Conservation (phyloP, 2,888 invertebrate species). For the Amorpha juglandis region DNA sequence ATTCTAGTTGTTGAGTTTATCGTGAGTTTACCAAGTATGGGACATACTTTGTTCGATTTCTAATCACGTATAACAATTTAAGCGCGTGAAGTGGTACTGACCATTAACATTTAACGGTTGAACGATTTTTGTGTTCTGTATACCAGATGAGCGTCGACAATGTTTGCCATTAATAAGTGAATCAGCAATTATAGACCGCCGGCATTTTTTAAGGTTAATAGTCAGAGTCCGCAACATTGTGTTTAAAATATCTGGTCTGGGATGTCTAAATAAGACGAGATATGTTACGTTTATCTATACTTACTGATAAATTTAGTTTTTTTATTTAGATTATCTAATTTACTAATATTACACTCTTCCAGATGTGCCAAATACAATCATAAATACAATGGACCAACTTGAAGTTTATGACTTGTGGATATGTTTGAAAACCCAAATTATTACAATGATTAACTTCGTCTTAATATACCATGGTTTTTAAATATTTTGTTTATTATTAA, state of each 20-base stretch:
- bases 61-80: slow-evolving; percentile 3
- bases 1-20: not conserved
- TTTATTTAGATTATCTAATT: slow-evolving; percentile 30
- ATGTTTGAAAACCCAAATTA: too few relatives aligned
- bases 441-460: too few relatives aligned
- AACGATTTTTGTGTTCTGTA: slow-evolving; percentile 47
- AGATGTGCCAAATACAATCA: not conserved
- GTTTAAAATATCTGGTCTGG: slow-evolving; percentile 3
- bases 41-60: not conserved
- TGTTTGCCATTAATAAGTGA: slow-evolving; percentile 71
- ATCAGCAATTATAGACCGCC: slow-evolving; percentile 71
- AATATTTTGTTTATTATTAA: too few relatives aligned
- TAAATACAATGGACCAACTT: too few relatives aligned
- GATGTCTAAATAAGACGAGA: slow-evolving; percentile 1
- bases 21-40: not conserved
- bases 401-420: slow-evolving; percentile 8
- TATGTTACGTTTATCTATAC: slow-evolving; percentile 15
- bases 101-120: slow-evolving; percentile 64
- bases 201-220: slow-evolving; percentile 76
- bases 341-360: too few relatives aligned
- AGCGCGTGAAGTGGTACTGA: slow-evolving; percentile 58
- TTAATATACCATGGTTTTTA: not conserved
- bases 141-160: slow-evolving; percentile 52
- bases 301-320: slow-evolving; percentile 27
- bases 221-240: slow-evolving; percentile 75